phyloP scores from a whole-genome alignment of 1,140 invertebrate genomes.

The Neodiprion pinetum region DNA sequence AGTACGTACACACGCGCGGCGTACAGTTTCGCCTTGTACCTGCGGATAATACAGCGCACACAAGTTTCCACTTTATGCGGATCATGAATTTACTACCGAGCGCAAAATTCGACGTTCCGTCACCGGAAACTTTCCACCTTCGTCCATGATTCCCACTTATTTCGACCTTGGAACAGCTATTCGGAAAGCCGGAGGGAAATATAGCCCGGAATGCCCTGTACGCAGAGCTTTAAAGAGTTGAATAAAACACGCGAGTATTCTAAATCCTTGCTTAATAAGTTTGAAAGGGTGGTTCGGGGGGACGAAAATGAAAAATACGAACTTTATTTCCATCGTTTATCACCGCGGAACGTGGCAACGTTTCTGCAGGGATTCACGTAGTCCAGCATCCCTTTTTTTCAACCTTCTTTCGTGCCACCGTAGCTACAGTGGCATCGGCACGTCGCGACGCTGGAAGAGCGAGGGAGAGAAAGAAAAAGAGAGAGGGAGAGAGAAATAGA shows the following conservation, averaged over 20 bases:
- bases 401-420: background rate
- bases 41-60: too few species aligned
- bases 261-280: background rate
- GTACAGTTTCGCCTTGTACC: background rate
- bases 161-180: too few species aligned
- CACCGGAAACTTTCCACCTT: background rate
- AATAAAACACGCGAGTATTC: too few species aligned
- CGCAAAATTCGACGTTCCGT: background rate
- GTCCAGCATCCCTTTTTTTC: background rate
- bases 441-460: background rate
- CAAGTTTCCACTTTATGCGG: background rate
- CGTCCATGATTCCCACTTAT: background rate
- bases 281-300: background rate
- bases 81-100: background rate
- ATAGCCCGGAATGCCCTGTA: too few species aligned
- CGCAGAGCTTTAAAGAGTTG: too few species aligned
- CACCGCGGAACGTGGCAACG: background rate
- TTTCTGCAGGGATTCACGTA: background rate
- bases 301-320: background rate
- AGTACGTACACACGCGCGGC: background rate
- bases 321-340: constrained; percentile 6
- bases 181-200: too few species aligned
- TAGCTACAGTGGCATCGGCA: background rate
- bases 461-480: background rate
- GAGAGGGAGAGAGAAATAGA: background rate